These are phyloP conservation scores for Ennomos fuscantarius DNA, from an alignment of 2,888 invertebrate species.

Conservation along the genomic window DNA sequence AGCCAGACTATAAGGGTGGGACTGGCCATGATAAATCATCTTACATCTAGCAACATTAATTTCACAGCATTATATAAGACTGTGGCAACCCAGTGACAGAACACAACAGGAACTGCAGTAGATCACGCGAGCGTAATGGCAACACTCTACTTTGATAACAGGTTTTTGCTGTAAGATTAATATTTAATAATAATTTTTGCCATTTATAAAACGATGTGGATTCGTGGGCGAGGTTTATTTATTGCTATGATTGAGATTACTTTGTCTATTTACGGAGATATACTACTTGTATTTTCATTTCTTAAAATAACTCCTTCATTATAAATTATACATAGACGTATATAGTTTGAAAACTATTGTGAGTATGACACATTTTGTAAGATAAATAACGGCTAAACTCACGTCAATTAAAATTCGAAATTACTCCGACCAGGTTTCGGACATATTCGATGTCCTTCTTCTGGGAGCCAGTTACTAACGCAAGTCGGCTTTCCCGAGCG, in stretches of 20 bases:
- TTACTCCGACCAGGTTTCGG: too few relatives aligned
- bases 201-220: conserved; percentile 17
- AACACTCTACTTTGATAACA: conserved; percentile 37
- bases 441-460: too few relatives aligned
- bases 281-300: too few relatives aligned
- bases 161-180: conserved; percentile 45
- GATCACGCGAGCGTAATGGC: conserved; percentile 53
- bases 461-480: too few relatives aligned
- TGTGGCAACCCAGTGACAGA: conserved; percentile 11
- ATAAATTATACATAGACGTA: too few relatives aligned
- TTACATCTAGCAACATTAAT: conserved; percentile 18
- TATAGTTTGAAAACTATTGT: too few relatives aligned
- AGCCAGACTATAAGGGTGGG: conserved; percentile 5
- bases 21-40: conserved; percentile 28
- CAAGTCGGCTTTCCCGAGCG: too few relatives aligned
- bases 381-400: too few relatives aligned
- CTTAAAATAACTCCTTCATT: too few relatives aligned
- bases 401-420: too few relatives aligned
- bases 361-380: too few relatives aligned
- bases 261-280: neutral
- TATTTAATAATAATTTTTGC: conserved; percentile 37
- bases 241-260: neutral
- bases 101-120: conserved; percentile 42
- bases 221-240: conserved; percentile 12
- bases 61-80: conserved; percentile 26